Evolutionary conservation across 2,797 vertebrate species (phyloP).

Genomic region (Protosalanx chinensis): DNA sequence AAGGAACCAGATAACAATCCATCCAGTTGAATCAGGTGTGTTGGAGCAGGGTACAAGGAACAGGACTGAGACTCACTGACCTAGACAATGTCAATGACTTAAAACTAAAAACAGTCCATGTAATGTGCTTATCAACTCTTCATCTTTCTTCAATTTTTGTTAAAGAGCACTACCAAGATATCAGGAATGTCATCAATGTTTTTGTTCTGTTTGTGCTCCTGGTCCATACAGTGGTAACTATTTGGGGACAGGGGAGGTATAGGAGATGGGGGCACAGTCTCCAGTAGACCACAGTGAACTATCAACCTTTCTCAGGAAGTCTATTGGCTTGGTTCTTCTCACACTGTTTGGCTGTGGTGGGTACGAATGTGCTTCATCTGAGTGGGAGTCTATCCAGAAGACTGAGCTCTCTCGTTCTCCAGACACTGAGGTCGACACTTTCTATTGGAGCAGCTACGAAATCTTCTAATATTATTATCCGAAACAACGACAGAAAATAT

Average conservation of each 20-base stretch:
- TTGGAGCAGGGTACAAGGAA: too few species aligned
- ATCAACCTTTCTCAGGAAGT: slow-evolving; percentile 28
- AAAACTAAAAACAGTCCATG: slow-evolving; percentile 31
- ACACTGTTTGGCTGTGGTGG: slow-evolving; percentile 45
- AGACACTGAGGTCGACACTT: slow-evolving; percentile 21
- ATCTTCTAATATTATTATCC: slow-evolving; percentile 50
- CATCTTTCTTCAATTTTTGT: slow-evolving; percentile 4
- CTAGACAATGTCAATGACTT: slow-evolving; percentile 44
- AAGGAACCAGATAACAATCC: too few species aligned
- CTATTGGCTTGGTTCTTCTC: slow-evolving; percentile 36
- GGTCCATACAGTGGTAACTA: slow-evolving; percentile 19
- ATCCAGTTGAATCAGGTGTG: too few species aligned
- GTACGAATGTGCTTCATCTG: slow-evolving; percentile 32
- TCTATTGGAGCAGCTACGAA: slow-evolving; percentile 37
- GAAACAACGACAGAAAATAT: slow-evolving; percentile 48
- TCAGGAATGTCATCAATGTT: background rate
- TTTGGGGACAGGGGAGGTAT: background rate
- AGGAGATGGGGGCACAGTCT: slow-evolving; percentile 16
- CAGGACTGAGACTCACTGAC: too few species aligned
- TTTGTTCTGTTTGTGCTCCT: slow-evolving; percentile 7
- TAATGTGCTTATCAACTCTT: slow-evolving; percentile 7
- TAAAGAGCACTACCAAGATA: slow-evolving; percentile 22
- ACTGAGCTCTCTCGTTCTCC: slow-evolving; percentile 29
- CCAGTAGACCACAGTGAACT: slow-evolving; percentile 25
- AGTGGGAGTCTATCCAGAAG: slow-evolving; percentile 28